phyloP scores from a whole-genome alignment of 2,113 vertebrate genomes.

The Myiozetetes cayanensis region DNA sequence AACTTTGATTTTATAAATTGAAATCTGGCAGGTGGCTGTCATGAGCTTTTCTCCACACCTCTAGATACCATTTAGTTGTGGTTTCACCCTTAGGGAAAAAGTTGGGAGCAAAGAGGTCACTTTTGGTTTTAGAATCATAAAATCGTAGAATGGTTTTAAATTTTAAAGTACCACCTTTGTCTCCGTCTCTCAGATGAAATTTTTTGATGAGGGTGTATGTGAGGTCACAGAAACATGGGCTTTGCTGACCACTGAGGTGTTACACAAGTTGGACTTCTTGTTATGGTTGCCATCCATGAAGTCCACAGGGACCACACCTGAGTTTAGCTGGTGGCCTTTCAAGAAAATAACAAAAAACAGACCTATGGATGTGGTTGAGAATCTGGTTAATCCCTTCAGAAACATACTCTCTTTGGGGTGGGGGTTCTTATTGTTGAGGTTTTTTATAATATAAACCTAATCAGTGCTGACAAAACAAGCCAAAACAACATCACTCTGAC shows the following conservation, averaged over 20 bases:
- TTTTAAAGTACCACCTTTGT: not conserved
- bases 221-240: not conserved
- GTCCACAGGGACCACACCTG: not conserved
- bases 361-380: rapidly evolving
- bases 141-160: not conserved
- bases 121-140: not conserved
- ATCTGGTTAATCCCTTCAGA: not conserved
- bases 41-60: not conserved
- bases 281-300: not conserved
- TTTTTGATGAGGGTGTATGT: not conserved
- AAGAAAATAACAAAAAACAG: not conserved
- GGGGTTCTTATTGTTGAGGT: not conserved
- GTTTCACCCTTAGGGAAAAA: not conserved
- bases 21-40: not conserved
- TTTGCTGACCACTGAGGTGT: not conserved
- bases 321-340: not conserved
- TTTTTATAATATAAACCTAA: not conserved
- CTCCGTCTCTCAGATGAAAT: not conserved
- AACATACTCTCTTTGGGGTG: not conserved
- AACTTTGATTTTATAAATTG: not conserved
- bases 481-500: not conserved
- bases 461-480: not conserved
- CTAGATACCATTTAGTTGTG: not conserved
- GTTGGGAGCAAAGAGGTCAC: not conserved
- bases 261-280: not conserved